Percentiles rank a stretch among this genome's conserved stretches.
These are phyloP conservation scores for Electrophaes corylata DNA, from an alignment of 2,888 invertebrate species.

Conservation along the genomic window DNA sequence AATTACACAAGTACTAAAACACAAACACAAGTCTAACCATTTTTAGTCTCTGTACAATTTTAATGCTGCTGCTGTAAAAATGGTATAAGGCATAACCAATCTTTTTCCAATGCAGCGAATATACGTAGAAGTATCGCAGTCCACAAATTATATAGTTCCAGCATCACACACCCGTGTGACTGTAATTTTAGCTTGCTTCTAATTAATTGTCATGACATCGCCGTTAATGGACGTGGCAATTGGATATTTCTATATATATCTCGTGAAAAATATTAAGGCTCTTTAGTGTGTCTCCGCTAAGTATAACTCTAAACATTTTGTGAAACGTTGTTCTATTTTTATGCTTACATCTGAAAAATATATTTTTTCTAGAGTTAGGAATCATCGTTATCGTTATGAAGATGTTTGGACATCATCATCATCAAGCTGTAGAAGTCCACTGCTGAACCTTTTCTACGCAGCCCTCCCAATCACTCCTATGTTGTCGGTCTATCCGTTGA, in stretches of 20 bases:
- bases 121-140: background rate
- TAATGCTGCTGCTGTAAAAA: no score
- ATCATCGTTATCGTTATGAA: no score
- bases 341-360: background rate
- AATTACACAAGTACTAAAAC: no score
- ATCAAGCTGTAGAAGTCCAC: background rate
- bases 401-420: background rate
- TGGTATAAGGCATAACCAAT: no score
- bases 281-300: constrained; percentile 7
- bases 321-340: constrained; percentile 1
- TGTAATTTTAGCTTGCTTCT: constrained; percentile 63
- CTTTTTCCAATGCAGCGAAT: background rate
- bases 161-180: constrained; percentile 51
- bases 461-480: no score
- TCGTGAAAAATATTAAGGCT: background rate
- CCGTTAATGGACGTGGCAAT: constrained; percentile 43
- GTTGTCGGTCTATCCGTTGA: no score
- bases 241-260: constrained; percentile 37
- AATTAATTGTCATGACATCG: constrained; percentile 60
- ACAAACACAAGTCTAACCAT: no score
- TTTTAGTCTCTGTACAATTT: no score
- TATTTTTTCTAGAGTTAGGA: no score
- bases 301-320: background rate
- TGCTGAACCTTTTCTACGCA: no score
- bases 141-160: constrained; percentile 21